A percentile compares a stretch with the other conserved stretches of the same genome.
Conservation (phyloP, 2,113 vertebrate species). For the Orthonyx spaldingii region DNA sequence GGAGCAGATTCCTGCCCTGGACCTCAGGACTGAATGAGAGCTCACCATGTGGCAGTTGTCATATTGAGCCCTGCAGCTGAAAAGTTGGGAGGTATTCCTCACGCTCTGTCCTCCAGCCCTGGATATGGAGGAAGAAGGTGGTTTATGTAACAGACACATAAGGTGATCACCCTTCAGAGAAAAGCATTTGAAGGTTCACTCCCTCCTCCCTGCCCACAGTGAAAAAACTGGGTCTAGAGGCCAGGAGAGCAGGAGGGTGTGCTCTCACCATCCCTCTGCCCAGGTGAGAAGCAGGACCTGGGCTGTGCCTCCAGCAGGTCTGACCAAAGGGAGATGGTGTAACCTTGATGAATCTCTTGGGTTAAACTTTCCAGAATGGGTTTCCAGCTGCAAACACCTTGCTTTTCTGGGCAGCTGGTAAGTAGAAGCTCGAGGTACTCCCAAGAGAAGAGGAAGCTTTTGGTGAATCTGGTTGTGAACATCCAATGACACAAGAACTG, state of each 20-base stretch:
- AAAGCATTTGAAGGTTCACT: not conserved
- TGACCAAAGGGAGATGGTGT: not conserved
- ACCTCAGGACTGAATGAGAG: not conserved
- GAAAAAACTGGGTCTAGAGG: not conserved
- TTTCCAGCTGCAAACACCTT: not conserved
- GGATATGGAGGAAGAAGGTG: not conserved
- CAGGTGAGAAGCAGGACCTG: not conserved
- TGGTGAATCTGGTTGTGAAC: not conserved
- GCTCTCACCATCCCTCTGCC: not conserved
- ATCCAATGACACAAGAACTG: not conserved
- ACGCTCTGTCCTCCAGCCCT: fast-evolving
- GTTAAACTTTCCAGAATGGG: not conserved
- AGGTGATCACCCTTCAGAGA: not conserved
- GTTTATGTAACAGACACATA: not conserved
- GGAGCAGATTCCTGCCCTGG: not conserved
- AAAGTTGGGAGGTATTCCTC: not conserved
- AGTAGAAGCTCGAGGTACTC: not conserved
- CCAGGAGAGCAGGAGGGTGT: not conserved
- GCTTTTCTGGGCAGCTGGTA: not conserved
- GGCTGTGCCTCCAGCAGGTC: not conserved
- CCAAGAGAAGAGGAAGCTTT: not conserved
- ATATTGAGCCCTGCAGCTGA: not conserved
- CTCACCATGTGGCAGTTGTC: fast-evolving
- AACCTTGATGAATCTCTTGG: not conserved
- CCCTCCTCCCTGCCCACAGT: not conserved